Evolutionary conservation across 2,113 vertebrate genomes (phyloP), one percentile per base, ranked within the genome.

Genomic region (Morone saxatilis): DNA sequence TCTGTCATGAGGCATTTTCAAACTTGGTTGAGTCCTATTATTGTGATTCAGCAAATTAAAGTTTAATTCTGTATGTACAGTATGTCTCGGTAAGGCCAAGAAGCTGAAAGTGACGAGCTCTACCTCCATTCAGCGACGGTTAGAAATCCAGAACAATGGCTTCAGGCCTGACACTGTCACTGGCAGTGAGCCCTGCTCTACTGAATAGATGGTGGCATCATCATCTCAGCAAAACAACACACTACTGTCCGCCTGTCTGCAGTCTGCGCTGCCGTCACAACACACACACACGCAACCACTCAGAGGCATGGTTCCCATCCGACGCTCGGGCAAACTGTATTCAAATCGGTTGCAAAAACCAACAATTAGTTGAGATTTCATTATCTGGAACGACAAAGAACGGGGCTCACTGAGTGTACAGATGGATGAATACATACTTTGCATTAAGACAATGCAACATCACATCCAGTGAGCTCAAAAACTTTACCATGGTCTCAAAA

Each of bases 201-300:
- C 92, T 87, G 88, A 91, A 88, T 90, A 84, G 83, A 86, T 16
- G 67, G 71, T 85, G 86, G 80, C 90, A 87, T 87, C 90, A 92
- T 89, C 85, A 87, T 86, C 84, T 81, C 57, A 36, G 69, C 31
- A 4, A 76, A 88, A 92, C 92, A 93, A 93, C 78, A 71, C 83
- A 50, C 85, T 57, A 91, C 91, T 91, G 89, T 90, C 57, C 57
- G 53, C 54, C 56, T 17, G 83, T 82, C 83, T 79, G 62, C 63
- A 78, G 85, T 85, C 87, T 91, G 67, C 1, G 0, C 78, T 53
- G n/a, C 90, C 79, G 68, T 78, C 83, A 88, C 70, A 91, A 83
- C 88, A 88, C 79, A 76, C 60, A 59, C 77, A 77, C 41, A 43
- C 20, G 53, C 61, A 20, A 14, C 17, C 54, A 4, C 51, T 36